Base-by-base conservation (phyloP, 2,113 vertebrate species). In the Psittacula cyanocephala region DNA sequence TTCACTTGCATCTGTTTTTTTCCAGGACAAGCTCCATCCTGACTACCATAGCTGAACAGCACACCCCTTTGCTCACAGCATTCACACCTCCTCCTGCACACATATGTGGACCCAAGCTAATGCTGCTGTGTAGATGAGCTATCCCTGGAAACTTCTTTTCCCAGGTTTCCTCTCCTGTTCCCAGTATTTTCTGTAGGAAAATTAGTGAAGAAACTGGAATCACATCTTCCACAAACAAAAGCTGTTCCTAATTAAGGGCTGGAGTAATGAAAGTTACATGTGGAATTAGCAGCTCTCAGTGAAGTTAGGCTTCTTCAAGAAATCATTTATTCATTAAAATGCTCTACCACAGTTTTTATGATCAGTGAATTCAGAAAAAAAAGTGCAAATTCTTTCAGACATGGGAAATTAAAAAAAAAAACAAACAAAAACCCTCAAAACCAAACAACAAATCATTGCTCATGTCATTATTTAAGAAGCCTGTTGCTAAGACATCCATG, bases 31-130 rank as follows among this genome's bases (percentile, higher is more conserved):
- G 17, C 7, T 0, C 14, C 11, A 2, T 7, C n/a, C 50, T 3
- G 6, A 15, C 22, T 44, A 50, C 14, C 4, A 1, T 33, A 52
- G 22, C 57, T 72, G 53, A 84, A 43, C 53, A n/a, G 8, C 18
- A 3, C 3, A 13, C 7, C 55, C 37, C 11, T 8, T 5, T 9
- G 12, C 19, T 49, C 47, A n/a, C 37, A 64, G 43, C 0, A 1
- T 22, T 64, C 68, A 16, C 29, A 62, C 33, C 67, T 85, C 50
- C 41, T 44, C 17, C 7, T 1, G 6, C 0, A 1, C 8, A 11
- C 1, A 0, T 3, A 0, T 9, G 3, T 0, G 4, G 9, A 53
- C 13, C 11, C 47, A n/a, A 72, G n/a, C 17, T 46, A 18, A n/a
- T 31, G 33, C 20, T 76, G 17, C 31, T 11, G 7, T 9, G 5